These are phyloP conservation scores for Harpegnathos saltator DNA, from an alignment of 1,140 invertebrate species.

Conservation along the genomic window DNA sequence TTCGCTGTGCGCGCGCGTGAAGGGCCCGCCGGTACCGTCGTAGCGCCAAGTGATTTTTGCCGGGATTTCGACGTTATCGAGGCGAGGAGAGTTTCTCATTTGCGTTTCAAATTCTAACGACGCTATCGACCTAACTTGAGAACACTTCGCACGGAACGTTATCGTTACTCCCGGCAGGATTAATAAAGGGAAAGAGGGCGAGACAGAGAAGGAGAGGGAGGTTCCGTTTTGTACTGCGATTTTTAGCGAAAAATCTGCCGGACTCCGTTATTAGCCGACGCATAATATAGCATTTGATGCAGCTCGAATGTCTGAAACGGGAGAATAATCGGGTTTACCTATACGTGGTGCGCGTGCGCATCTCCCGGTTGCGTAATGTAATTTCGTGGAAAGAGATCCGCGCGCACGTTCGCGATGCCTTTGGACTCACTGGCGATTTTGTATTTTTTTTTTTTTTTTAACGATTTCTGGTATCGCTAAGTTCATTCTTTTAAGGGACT, in stretches of 20 bases:
- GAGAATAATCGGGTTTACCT: conserved; percentile 15
- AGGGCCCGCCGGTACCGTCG: conserved; percentile 34
- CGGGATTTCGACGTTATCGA: conserved; percentile 66
- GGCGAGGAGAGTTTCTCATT: conserved; percentile 60
- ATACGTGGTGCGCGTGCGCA: not conserved
- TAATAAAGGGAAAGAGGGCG: conserved; percentile 62
- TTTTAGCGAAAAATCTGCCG: conserved; percentile 38
- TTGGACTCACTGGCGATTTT: too few species aligned
- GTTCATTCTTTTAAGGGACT: too few species aligned
- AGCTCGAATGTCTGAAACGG: conserved; percentile 1
- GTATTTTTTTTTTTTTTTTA: too few species aligned
- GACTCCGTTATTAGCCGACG: conserved; percentile 21
- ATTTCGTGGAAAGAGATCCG: not conserved
- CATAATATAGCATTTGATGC: conserved; percentile 32
- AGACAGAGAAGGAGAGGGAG: not conserved
- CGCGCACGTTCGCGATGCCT: not conserved
- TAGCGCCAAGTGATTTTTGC: conserved; percentile 68
- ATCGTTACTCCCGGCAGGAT: conserved; percentile 58
- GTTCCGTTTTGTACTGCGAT: conserved; percentile 43
- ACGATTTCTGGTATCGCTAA: too few species aligned
- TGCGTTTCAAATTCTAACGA: conserved; percentile 73
- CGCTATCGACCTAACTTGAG: conserved; percentile 67
- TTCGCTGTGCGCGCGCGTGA: conserved; percentile 53
- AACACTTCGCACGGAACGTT: conserved; percentile 67
- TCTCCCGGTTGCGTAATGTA: not conserved